Evolutionary conservation across 1,140 invertebrate species (phyloP).

Genomic region (Himalopsyche phryganea): DNA sequence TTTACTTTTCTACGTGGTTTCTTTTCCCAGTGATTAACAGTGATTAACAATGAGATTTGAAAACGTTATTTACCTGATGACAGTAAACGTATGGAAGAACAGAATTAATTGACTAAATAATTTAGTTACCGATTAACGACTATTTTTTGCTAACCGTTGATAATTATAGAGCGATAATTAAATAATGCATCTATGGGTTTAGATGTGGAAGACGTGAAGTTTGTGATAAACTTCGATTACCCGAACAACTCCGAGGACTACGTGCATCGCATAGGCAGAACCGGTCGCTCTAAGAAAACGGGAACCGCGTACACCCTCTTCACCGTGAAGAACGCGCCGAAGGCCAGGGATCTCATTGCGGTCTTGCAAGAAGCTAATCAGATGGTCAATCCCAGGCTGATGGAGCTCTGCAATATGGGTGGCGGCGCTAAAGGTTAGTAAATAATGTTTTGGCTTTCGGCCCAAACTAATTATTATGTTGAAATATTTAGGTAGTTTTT

Average conservation of each 20-base stretch:
- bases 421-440: conserved; percentile 45
- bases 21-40: no score
- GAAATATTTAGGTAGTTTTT: no score
- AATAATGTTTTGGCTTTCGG: neutral
- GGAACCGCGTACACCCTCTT: conserved; percentile 90
- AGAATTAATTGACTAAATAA: neutral
- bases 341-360: conserved; percentile 87
- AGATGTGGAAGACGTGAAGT: conserved; percentile 91
- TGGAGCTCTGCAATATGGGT: conserved; percentile 54
- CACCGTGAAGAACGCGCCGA: conserved; percentile 72
- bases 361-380: conserved; percentile 90
- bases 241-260: conserved; percentile 89
- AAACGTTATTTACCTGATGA: no score
- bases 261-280: conserved; percentile 87
- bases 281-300: conserved; percentile 75
- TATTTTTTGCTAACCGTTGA: neutral
- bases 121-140: neutral
- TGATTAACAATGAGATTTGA: no score
- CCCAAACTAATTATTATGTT: no score
- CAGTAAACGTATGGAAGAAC: no score
- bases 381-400: conserved; percentile 57
- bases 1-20: no score
- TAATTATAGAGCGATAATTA: conserved; percentile 21
- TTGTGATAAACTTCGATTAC: conserved; percentile 92
- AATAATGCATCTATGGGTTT: no score